Evolutionary conservation across 92 coral and sea anemone genomes (phyloP).

Genomic region (Pocillopora meandrina): DNA sequence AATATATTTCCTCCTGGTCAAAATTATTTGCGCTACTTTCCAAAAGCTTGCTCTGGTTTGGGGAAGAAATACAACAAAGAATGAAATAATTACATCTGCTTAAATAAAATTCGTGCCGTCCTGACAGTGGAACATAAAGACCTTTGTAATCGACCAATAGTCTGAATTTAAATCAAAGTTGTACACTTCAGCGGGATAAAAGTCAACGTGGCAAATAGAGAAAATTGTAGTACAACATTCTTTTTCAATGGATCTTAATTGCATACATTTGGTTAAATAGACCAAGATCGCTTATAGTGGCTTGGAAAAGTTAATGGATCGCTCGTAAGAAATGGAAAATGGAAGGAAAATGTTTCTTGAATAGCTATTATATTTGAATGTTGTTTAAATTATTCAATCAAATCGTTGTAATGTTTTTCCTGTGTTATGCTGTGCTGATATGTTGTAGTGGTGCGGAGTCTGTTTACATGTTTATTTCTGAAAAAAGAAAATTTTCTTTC

Average conservation of each 20-base stretch:
- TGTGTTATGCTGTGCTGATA: background rate
- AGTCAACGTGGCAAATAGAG: constrained; percentile 46
- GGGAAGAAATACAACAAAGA: too few relatives aligned
- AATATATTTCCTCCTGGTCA: background rate
- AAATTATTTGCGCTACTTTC: background rate
- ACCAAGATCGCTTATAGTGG: background rate
- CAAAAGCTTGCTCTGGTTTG: background rate
- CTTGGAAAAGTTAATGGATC: background rate
- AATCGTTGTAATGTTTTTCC: constrained; percentile 7
- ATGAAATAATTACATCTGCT: background rate
- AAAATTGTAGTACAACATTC: background rate
- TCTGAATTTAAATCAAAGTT: constrained; percentile 38
- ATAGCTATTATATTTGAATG: background rate
- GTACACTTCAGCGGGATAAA: constrained; percentile 21
- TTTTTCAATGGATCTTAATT: background rate
- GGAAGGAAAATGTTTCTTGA: background rate
- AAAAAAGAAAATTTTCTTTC: too few relatives aligned
- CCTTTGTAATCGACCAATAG: background rate
- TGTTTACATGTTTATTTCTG: background rate
- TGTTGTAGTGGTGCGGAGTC: background rate
- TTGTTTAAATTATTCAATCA: constrained; percentile 23
- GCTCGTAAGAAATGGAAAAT: background rate
- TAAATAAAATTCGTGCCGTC: background rate
- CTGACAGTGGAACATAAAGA: background rate
- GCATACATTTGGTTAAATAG: background rate